Evolutionary conservation across 1,140 invertebrate species (phyloP).

Genomic region (Saccostrea cuccullata): DNA sequence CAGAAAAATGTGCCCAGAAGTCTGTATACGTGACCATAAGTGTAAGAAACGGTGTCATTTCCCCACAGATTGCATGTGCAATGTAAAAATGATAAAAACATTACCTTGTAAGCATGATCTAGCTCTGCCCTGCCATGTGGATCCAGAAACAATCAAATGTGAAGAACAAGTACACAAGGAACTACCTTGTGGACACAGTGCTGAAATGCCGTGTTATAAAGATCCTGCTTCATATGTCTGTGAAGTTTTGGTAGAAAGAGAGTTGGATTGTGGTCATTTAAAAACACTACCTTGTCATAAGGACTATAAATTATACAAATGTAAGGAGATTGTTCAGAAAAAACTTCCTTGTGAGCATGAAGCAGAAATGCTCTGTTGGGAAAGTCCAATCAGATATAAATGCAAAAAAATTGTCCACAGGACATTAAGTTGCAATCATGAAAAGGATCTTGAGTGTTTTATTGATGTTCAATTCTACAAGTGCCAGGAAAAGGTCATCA

Average conservation of each 20-base stretch:
- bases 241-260: constrained; percentile 80
- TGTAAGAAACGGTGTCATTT: constrained; percentile 66
- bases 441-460: constrained; percentile 65
- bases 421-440: constrained; percentile 71
- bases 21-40: constrained; percentile 60
- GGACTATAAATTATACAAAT: background rate
- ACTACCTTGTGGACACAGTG: constrained; percentile 72
- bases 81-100: constrained; percentile 49
- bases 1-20: constrained; percentile 69
- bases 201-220: constrained; percentile 42
- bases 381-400: no score
- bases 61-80: constrained; percentile 63
- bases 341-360: constrained; percentile 63
- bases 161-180: constrained; percentile 41
- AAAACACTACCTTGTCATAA: constrained; percentile 49
- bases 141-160: constrained; percentile 52
- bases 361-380: constrained; percentile 20
- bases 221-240: background rate
- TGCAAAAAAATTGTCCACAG: constrained; percentile 1
- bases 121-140: constrained; percentile 53
- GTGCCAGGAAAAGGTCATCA: constrained; percentile 36
- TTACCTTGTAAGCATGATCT: constrained; percentile 59
- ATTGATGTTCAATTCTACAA: constrained; percentile 47
- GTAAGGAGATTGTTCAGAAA: constrained; percentile 50
- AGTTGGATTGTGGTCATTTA: constrained; percentile 69